Conservation (phyloP, 2,113 vertebrate species). For the Tinamus guttatus region DNA sequence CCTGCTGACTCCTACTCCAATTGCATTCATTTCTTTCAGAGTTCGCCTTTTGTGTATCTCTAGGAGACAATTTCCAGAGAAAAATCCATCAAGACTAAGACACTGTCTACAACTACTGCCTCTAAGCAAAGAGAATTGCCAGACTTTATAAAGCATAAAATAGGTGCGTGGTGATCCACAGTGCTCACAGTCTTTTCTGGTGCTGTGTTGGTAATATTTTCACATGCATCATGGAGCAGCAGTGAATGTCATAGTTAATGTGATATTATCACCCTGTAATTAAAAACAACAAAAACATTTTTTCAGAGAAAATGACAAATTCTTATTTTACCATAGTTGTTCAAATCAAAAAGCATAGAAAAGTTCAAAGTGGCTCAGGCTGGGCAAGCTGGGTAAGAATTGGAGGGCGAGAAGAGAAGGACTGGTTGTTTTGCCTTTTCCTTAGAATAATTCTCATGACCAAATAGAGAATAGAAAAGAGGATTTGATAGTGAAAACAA, state of each 20-base stretch:
- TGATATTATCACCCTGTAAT: neutral
- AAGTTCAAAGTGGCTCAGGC: neutral
- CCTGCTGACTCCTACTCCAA: neutral
- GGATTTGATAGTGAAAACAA: neutral
- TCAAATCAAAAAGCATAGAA: neutral
- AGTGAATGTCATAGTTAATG: neutral
- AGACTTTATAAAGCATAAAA: neutral
- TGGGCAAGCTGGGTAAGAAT: neutral
- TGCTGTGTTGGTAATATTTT: neutral
- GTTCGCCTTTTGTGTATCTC: neutral
- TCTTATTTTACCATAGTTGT: neutral
- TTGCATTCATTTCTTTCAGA: neutral
- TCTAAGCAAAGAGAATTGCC: neutral
- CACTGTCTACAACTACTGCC: neutral
- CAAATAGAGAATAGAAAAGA: neutral
- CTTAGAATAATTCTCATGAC: neutral
- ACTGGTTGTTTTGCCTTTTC: neutral
- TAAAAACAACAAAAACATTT: neutral
- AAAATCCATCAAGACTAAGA: neutral
- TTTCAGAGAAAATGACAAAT: neutral
- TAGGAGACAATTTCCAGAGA: neutral
- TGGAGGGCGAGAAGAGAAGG: neutral
- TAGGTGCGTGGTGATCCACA: neutral
- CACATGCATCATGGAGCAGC: neutral
- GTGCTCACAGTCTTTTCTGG: accelerated